Percentiles rank a stretch among this genome's conserved stretches.
Conservation (phyloP, 2,113 vertebrate species). For the Kryptolebias marmoratus region DNA sequence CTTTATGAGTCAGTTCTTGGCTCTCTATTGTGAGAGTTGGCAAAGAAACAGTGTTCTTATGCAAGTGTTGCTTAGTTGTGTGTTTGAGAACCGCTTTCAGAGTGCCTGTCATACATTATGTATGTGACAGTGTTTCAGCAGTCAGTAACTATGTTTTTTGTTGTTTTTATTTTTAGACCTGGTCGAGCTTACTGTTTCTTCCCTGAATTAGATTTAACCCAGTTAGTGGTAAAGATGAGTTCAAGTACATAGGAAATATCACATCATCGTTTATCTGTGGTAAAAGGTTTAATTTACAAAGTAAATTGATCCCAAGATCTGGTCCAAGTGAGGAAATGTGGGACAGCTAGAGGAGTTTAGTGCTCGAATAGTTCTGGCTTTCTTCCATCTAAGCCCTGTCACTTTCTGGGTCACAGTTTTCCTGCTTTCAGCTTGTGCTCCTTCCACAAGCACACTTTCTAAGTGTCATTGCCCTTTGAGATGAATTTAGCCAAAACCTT, state of each 20-base stretch:
- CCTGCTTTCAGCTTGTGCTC: neutral
- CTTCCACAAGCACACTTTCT: neutral
- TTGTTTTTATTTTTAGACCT: neutral
- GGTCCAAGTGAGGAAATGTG: slow-evolving; percentile 29
- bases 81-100: slow-evolving; percentile 12
- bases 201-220: neutral
- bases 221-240: neutral
- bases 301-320: neutral
- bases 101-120: slow-evolving; percentile 23
- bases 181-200: neutral
- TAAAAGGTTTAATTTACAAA: slow-evolving; percentile 1
- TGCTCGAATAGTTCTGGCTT: slow-evolving; percentile 13
- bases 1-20: slow-evolving; percentile 24
- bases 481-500: neutral
- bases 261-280: neutral
- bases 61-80: slow-evolving; percentile 32
- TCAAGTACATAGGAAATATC: neutral
- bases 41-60: slow-evolving; percentile 11
- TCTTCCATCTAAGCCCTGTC: slow-evolving; percentile 34
- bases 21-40: slow-evolving; percentile 38
- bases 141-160: slow-evolving; percentile 6
- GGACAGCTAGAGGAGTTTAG: slow-evolving; percentile 27
- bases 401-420: slow-evolving; percentile 38
- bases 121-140: slow-evolving; percentile 14
- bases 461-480: neutral